Percentiles rank a stretch among this genome's conserved stretches.
Evolutionary conservation across 2,888 invertebrate species (phyloP).

Genomic region (Drosophila putrida): DNA sequence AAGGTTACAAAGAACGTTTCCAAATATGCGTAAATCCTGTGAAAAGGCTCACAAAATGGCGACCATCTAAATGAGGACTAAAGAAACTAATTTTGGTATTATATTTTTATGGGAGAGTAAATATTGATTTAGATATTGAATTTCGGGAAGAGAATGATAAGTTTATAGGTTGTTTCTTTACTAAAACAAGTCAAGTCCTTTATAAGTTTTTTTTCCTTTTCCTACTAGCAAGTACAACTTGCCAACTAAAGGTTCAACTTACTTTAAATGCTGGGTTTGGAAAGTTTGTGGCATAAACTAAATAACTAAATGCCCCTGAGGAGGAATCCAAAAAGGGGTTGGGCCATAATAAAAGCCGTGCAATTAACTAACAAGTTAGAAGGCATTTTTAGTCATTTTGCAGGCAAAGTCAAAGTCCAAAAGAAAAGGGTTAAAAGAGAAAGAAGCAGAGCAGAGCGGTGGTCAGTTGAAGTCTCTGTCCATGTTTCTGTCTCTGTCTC

Average conservation of each 20-base stretch:
- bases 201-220: too few species aligned
- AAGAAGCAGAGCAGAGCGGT: constrained; percentile 19
- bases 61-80: neutral
- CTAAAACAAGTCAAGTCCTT: too few species aligned
- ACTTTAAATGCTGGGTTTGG: constrained; percentile 10
- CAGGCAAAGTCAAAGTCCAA: constrained; percentile 11
- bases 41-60: constrained; percentile 19
- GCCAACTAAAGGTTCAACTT: neutral
- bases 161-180: neutral
- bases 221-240: too few species aligned
- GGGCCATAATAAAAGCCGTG: constrained; percentile 19
- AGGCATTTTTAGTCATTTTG: constrained; percentile 38
- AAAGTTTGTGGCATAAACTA: constrained; percentile 1
- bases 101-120: neutral
- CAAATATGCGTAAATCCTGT: constrained; percentile 9
- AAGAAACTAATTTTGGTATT: neutral
- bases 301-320: constrained; percentile 1
- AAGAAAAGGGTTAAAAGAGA: constrained; percentile 3
- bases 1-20: neutral
- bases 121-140: neutral
- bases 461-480: constrained; percentile 27
- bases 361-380: constrained; percentile 64
- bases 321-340: neutral
- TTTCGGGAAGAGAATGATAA: neutral
- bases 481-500: constrained; percentile 30